phyloP scores from a whole-genome alignment of 2,797 vertebrate genomes.

The Danio albolineatus region DNA sequence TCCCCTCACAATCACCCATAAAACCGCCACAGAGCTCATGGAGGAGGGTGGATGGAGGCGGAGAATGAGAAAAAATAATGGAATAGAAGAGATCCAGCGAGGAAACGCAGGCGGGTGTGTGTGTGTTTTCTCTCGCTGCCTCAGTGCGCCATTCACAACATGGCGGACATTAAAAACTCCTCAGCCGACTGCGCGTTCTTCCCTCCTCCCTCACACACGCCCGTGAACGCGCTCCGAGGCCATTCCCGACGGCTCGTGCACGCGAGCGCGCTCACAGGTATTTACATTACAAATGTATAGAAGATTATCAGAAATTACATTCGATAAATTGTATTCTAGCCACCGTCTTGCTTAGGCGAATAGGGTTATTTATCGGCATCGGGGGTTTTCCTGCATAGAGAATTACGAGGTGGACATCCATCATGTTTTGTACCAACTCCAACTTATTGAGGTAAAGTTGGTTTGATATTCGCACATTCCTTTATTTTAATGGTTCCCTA shows the following conservation, averaged over 20 bases:
- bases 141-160: slow-evolving; percentile 99
- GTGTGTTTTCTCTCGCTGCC: slow-evolving; percentile 88
- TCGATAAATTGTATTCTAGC: no score
- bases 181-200: slow-evolving; percentile 72
- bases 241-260: slow-evolving; percentile 96
- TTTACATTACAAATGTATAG: no score
- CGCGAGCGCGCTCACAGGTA: slow-evolving; percentile 76
- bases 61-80: slow-evolving; percentile 69
- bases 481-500: no score
- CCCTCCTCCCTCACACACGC: slow-evolving; percentile 82
- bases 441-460: no score
- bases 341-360: no score
- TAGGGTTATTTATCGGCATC: no score
- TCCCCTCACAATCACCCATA: slow-evolving; percentile 89
- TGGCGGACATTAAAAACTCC: slow-evolving; percentile 99
- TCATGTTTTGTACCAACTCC: no score
- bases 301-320: not conserved
- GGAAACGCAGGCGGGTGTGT: slow-evolving; percentile 82
- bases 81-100: slow-evolving; percentile 71
- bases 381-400: no score
- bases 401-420: no score
- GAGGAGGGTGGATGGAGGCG: slow-evolving; percentile 84
- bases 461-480: no score
- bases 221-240: slow-evolving; percentile 88
- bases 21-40: slow-evolving; percentile 91